Percentiles rank a stretch among this genome's conserved stretches.
Conservation (phyloP, 1,140 invertebrate species). For the Nasonia giraulti region DNA sequence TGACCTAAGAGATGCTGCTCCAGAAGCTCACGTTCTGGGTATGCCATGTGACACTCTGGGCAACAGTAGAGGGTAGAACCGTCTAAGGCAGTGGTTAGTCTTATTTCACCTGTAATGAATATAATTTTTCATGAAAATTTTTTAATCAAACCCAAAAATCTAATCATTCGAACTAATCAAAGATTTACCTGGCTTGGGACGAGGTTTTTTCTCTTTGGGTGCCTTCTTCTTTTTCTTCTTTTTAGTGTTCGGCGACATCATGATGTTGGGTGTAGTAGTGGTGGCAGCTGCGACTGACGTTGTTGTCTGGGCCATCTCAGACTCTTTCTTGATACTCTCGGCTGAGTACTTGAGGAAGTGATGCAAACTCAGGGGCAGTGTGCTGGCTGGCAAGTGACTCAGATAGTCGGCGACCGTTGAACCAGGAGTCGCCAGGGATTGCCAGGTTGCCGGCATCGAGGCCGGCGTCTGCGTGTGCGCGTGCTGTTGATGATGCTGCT, state of each 20-base stretch:
- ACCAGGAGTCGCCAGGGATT: constrained; percentile 83
- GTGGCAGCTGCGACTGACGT: constrained; percentile 76
- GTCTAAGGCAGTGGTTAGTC: constrained; percentile 86
- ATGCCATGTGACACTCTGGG: constrained; percentile 90
- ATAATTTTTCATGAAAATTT: background rate
- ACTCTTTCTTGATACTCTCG: constrained; percentile 84
- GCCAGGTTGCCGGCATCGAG: constrained; percentile 79
- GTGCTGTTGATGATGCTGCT: constrained; percentile 73
- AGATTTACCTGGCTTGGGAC: constrained; percentile 81
- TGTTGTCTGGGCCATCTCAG: constrained; percentile 75
- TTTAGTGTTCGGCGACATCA: constrained; percentile 77
- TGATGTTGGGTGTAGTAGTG: constrained; percentile 71
- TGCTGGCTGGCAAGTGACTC: constrained; percentile 83
- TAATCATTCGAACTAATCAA: background rate
- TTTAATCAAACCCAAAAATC: background rate
- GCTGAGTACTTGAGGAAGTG: constrained; percentile 90
- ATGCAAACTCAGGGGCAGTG: constrained; percentile 85
- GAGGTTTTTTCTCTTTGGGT: constrained; percentile 85
- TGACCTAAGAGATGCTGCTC: constrained; percentile 89
- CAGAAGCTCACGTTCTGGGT: constrained; percentile 85
- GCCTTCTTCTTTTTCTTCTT: constrained; percentile 90
- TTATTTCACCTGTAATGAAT: constrained; percentile 81
- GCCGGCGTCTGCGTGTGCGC: constrained; percentile 73
- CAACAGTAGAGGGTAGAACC: constrained; percentile 89
- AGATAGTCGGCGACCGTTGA: constrained; percentile 89